Percentiles rank a stretch among this genome's conserved stretches.
Evolutionary conservation across 2,113 vertebrate species (phyloP).

Genomic region (Eulemur macaco): DNA sequence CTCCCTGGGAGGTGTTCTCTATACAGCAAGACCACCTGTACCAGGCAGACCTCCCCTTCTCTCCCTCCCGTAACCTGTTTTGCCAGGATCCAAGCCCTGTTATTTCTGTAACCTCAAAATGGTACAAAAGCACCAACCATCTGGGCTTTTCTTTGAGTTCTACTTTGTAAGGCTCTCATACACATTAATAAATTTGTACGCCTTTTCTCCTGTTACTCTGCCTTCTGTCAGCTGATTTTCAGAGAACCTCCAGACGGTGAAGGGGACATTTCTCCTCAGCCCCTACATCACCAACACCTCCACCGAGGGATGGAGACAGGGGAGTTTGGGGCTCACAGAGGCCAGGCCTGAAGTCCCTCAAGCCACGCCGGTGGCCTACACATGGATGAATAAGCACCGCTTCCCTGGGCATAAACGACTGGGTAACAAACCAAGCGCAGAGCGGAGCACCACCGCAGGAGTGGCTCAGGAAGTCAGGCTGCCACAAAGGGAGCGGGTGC

Average conservation of each 20-base stretch:
- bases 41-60: not conserved
- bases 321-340: not conserved
- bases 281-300: not conserved
- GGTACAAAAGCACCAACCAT: not conserved
- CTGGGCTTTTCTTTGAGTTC: not conserved
- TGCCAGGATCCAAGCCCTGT: not conserved
- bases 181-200: not conserved
- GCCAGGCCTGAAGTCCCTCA: not conserved
- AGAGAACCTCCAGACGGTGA: not conserved
- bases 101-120: not conserved
- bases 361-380: fast-evolving
- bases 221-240: not conserved
- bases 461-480: not conserved
- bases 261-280: not conserved
- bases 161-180: not conserved
- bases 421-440: fast-evolving
- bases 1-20: not conserved
- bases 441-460: not conserved
- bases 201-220: not conserved
- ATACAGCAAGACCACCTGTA: not conserved
- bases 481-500: not conserved
- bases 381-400: too few relatives aligned
- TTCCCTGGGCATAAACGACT: fast-evolving
- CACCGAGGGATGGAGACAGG: fast-evolving
- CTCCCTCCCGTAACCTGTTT: not conserved